These are phyloP conservation scores for Pelodytes ibericus DNA, from an alignment of 2,797 vertebrate species.

Conservation along the genomic window DNA sequence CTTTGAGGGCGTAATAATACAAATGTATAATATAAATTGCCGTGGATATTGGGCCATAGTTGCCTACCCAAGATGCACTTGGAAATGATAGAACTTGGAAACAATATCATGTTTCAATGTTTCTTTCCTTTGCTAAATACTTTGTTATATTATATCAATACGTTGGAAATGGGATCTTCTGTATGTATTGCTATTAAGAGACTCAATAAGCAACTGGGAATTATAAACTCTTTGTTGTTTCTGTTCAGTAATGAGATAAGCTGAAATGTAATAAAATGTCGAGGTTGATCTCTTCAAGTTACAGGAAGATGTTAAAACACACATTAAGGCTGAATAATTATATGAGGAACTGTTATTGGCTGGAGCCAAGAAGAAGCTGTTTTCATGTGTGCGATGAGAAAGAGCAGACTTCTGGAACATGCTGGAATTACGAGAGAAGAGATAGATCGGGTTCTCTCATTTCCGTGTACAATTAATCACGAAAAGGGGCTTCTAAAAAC, in stretches of 20 bases:
- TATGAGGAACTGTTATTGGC: slow-evolving; percentile 9
- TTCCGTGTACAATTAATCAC: slow-evolving; percentile 25
- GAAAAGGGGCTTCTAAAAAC: slow-evolving; percentile 5
- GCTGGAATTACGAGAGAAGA: slow-evolving; percentile 26
- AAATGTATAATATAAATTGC: too few species aligned
- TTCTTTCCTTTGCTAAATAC: too few species aligned
- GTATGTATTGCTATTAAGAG: too few species aligned
- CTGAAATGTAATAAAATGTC: slow-evolving; percentile 31
- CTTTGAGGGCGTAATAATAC: too few species aligned
- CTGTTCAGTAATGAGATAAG: too few species aligned
- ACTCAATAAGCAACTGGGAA: too few species aligned
- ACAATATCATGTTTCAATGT: too few species aligned
- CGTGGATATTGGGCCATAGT: too few species aligned
- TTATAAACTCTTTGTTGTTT: not conserved
- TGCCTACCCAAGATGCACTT: too few species aligned
- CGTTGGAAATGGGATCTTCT: too few species aligned
- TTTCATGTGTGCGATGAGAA: slow-evolving; percentile 22
- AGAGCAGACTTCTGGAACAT: slow-evolving; percentile 22
- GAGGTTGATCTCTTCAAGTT: slow-evolving; percentile 26
- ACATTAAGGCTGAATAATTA: not conserved
- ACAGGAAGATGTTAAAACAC: not conserved
- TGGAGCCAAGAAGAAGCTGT: not conserved
- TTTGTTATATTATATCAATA: too few species aligned
- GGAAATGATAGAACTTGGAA: too few species aligned
- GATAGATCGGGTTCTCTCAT: slow-evolving; percentile 27